Percentiles rank a stretch among this genome's conserved stretches.
Conservation (phyloP, 2,888 invertebrate genomes). For the Chaitophorus viminalis region DNA sequence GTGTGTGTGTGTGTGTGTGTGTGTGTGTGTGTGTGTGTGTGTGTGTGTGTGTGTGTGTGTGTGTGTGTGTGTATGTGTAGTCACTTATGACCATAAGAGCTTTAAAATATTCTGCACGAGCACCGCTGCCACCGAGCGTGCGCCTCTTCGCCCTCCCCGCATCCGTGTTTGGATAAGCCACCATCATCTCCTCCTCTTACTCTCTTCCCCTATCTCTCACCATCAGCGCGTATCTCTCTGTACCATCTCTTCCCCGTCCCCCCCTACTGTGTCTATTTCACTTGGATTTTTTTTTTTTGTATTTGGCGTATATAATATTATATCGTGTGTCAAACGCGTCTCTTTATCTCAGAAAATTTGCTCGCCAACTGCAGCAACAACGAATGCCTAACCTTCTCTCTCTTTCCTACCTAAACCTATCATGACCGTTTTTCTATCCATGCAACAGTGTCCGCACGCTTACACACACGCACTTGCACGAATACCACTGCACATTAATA, state of each 20-base stretch:
- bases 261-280: not conserved
- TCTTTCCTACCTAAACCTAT: not conserved
- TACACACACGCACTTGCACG: not conserved
- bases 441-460: not conserved
- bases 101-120: constrained; percentile 55
- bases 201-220: not conserved
- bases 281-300: not conserved
- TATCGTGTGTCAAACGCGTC: not conserved
- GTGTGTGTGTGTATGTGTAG: not conserved
- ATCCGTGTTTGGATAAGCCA: not conserved
- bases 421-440: not conserved
- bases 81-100: constrained; percentile 38
- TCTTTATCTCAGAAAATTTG: not conserved
- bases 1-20: too few species aligned
- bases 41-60: not conserved
- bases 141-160: not conserved
- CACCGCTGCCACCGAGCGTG: constrained; percentile 3
- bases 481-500: not conserved
- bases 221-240: not conserved
- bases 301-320: not conserved
- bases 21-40: too few species aligned
- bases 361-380: not conserved
- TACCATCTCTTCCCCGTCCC: not conserved
- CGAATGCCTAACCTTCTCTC: not conserved
- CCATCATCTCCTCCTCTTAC: not conserved